Conservation (phyloP, 2,888 invertebrate species). For the Eilema griseolum region DNA sequence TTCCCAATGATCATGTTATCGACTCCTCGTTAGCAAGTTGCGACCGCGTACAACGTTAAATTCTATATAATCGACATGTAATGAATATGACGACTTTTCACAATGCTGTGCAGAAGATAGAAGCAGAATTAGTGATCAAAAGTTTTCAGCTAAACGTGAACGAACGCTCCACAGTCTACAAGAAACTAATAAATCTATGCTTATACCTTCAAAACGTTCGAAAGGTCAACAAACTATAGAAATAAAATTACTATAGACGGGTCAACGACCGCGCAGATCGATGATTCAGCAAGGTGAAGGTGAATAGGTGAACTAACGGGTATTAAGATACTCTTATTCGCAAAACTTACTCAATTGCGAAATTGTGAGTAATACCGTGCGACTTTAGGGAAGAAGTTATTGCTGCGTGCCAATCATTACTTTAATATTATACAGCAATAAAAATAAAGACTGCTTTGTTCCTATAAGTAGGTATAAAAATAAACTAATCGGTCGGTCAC, state of each 20-base stretch:
- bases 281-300: conserved; percentile 4
- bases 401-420: not conserved
- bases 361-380: not conserved
- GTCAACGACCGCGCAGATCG: conserved; percentile 5
- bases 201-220: not conserved
- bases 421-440: not conserved
- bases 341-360: not conserved
- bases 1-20: too few relatives aligned
- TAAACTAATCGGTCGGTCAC: not conserved
- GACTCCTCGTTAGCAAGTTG: too few relatives aligned
- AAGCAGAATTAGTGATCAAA: too few relatives aligned
- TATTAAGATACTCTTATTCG: not conserved
- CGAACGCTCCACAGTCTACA: too few relatives aligned
- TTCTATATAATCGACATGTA: too few relatives aligned
- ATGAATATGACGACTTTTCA: too few relatives aligned
- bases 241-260: not conserved
- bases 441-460: not conserved
- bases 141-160: too few relatives aligned
- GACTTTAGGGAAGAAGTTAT: not conserved
- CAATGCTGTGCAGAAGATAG: too few relatives aligned
- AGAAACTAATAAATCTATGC: too few relatives aligned
- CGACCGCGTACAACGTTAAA: too few relatives aligned
- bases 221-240: conserved; percentile 2
- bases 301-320: not conserved
- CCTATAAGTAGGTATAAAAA: not conserved